phyloP scores from a whole-genome alignment of 2,888 invertebrate species.

The Caenorhabditis auriculariae region DNA sequence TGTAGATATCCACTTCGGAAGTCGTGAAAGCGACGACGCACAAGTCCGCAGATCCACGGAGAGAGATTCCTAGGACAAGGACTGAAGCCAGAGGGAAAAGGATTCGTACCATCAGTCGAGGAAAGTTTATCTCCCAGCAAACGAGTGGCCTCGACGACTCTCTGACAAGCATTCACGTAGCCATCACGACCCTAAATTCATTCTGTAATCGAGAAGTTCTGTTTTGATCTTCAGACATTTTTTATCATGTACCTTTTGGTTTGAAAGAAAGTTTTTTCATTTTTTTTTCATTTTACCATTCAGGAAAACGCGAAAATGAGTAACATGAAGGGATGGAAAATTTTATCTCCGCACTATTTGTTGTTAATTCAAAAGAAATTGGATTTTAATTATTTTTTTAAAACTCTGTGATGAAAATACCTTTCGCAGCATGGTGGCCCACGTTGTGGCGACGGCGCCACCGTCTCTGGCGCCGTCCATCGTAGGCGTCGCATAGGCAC shows the following conservation, averaged over 20 bases:
- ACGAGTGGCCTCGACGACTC: slow-evolving; percentile 23
- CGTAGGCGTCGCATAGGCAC: slow-evolving; percentile 94
- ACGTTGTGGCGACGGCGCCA: slow-evolving; percentile 67
- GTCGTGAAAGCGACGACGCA: slow-evolving; percentile 81
- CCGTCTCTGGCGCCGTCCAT: slow-evolving; percentile 71
- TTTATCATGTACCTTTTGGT: too few species aligned
- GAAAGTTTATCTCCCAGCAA: slow-evolving; percentile 1
- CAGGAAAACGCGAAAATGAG: too few species aligned
- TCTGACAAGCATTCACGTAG: slow-evolving; percentile 71
- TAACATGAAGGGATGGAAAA: too few species aligned
- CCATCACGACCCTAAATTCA: slow-evolving; percentile 45
- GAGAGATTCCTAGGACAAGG: neutral
- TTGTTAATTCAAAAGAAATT: too few species aligned
- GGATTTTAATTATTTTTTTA: too few species aligned
- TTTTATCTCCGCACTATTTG: too few species aligned
- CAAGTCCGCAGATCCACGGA: slow-evolving; percentile 79
- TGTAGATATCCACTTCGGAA: slow-evolving; percentile 81
- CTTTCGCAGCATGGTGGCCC: slow-evolving; percentile 66
- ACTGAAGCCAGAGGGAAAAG: neutral
- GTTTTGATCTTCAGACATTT: too few species aligned
- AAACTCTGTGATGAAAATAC: too few species aligned
- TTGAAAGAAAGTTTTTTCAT: too few species aligned
- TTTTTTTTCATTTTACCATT: too few species aligned
- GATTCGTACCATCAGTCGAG: neutral
- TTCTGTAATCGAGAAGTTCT: neutral